Conservation (phyloP, 2,113 vertebrate genomes). For the Cynoglossus semilaevis region DNA sequence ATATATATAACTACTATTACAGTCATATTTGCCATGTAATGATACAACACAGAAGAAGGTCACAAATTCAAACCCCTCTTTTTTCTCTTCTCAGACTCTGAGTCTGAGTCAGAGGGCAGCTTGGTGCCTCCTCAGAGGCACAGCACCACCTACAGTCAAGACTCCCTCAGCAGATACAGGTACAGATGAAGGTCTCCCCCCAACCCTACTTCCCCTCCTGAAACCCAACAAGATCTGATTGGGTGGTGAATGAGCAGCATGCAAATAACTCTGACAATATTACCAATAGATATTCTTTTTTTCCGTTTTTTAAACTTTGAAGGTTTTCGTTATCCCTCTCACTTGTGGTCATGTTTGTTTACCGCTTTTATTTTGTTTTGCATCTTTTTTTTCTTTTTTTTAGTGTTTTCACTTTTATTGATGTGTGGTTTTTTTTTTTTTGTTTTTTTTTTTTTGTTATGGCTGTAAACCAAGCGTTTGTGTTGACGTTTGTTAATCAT, state of each 20-base stretch:
- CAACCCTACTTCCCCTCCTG: conserved; percentile 8
- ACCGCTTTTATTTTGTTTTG: conserved; percentile 26
- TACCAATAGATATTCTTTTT: conserved; percentile 17
- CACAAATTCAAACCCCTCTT: neutral
- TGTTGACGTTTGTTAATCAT: conserved; percentile 57
- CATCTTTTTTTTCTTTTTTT: conserved; percentile 19
- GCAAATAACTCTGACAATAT: conserved; percentile 6
- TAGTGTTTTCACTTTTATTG: conserved; percentile 22
- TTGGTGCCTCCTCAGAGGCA: conserved; percentile 58
- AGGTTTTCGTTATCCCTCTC: neutral
- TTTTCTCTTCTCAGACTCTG: conserved; percentile 61
- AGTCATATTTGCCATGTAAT: no score
- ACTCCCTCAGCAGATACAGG: conserved; percentile 79
- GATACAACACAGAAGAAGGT: neutral
- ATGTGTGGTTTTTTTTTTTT: conserved; percentile 43
- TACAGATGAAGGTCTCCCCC: conserved; percentile 72
- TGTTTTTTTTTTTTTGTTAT: conserved; percentile 35
- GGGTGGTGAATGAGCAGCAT: conserved; percentile 55
- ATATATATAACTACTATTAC: no score
- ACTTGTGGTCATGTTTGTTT: conserved; percentile 16
- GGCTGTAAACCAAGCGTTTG: conserved; percentile 53
- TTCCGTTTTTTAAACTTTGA: conserved; percentile 15
- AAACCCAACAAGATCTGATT: conserved; percentile 50
- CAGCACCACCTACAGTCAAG: conserved; percentile 68
- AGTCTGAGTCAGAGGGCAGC: conserved; percentile 73